These are phyloP conservation scores for Theristicus caerulescens DNA, from an alignment of 2,113 vertebrate genomes.

Conservation along the genomic window DNA sequence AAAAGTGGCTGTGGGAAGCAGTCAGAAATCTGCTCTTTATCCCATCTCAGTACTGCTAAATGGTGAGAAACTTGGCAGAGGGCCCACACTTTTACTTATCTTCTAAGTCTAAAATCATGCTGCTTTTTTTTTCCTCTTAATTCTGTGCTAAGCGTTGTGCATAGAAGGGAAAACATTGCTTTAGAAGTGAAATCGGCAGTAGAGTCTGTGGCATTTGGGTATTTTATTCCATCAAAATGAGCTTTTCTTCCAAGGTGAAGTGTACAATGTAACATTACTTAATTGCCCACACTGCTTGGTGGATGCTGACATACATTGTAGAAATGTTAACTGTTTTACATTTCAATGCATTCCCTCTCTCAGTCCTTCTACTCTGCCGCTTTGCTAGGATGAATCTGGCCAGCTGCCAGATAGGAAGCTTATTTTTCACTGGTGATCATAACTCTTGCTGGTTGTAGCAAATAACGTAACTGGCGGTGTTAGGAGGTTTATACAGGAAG, in stretches of 20 bases:
- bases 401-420: conserved; percentile 61
- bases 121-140: neutral
- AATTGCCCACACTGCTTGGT: conserved; percentile 33
- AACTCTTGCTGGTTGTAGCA: conserved; percentile 59
- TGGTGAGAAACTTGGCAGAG: conserved; percentile 63
- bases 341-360: conserved; percentile 62
- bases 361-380: conserved; percentile 1
- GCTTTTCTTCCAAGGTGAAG: conserved; percentile 55
- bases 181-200: conserved; percentile 19
- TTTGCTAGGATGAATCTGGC: conserved; percentile 54
- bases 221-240: conserved; percentile 31
- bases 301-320: conserved; percentile 60
- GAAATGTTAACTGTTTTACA: conserved; percentile 68
- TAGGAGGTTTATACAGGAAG: conserved; percentile 49
- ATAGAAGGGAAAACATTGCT: conserved; percentile 55
- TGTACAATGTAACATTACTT: conserved; percentile 62
- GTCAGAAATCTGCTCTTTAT: conserved; percentile 62
- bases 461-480: conserved; percentile 10
- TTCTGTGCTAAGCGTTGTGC: conserved; percentile 17
- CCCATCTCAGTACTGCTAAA: conserved; percentile 44
- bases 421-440: conserved; percentile 68
- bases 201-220: neutral
- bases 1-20: conserved; percentile 56
- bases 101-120: conserved; percentile 41
- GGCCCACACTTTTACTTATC: conserved; percentile 52